A percentile compares a stretch with the other conserved stretches of the same genome.
Evolutionary conservation across 1,140 invertebrate genomes (phyloP).

Genomic region (Pectinophora gossypiella): DNA sequence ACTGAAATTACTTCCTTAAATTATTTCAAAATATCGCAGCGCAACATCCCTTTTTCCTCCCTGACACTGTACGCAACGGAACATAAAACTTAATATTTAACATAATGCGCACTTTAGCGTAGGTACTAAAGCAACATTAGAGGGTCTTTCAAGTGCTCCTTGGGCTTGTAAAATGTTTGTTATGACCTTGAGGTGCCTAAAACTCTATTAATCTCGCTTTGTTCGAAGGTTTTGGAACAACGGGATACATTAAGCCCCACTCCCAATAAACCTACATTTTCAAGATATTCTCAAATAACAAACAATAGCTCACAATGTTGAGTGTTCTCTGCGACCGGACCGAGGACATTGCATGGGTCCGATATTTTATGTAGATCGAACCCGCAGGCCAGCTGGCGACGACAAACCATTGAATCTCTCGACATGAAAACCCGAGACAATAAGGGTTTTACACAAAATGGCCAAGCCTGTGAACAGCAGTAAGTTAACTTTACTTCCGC

Average conservation of each 20-base stretch:
- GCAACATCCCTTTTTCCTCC: not conserved
- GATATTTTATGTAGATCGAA: not conserved
- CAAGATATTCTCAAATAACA: too few relatives aligned
- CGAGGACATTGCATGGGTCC: not conserved
- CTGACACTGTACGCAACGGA: not conserved
- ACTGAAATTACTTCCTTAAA: conserved; percentile 5
- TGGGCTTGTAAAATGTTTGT: too few relatives aligned
- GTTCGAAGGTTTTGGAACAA: too few relatives aligned
- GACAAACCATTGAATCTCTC: not conserved
- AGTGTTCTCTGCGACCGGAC: too few relatives aligned
- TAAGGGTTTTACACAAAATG: not conserved
- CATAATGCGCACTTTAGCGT: not conserved
- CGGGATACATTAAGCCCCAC: too few relatives aligned
- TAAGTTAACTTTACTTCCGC: conserved; percentile 15
- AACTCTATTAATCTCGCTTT: too few relatives aligned
- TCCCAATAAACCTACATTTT: too few relatives aligned
- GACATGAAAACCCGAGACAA: not conserved
- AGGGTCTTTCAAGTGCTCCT: not conserved
- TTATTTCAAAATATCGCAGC: not conserved
- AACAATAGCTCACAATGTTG: too few relatives aligned
- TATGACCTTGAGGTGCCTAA: too few relatives aligned
- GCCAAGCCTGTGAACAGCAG: conserved; percentile 13
- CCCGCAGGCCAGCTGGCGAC: not conserved
- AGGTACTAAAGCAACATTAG: not conserved
- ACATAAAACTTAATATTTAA: not conserved